Evolutionary conservation across 2,113 vertebrate species (phyloP).

Genomic region (Cebidichthys violaceus): DNA sequence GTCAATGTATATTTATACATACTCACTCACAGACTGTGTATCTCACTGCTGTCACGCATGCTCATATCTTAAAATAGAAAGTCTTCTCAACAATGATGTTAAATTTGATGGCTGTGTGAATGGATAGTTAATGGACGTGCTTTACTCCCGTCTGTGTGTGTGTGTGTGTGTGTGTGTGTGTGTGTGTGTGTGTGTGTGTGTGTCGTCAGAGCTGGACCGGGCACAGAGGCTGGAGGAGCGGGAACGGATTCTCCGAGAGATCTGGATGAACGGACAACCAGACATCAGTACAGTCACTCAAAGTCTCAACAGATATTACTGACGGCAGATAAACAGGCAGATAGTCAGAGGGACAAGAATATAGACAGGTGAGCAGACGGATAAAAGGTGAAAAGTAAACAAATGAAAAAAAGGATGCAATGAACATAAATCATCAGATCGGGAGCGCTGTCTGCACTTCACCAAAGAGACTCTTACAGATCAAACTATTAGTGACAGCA

Average conservation of each 20-base stretch:
- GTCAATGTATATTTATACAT: background rate
- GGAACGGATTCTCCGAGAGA: slow-evolving; percentile 91
- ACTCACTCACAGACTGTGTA: background rate
- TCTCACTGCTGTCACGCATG: background rate
- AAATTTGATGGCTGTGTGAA: slow-evolving; percentile 30
- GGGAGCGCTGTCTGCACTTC: slow-evolving; percentile 4
- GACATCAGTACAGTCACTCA: slow-evolving; percentile 89
- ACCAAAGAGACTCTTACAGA: slow-evolving; percentile 34
- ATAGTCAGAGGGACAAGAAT: background rate
- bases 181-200: slow-evolving; percentile 27
- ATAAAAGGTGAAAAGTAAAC: background rate
- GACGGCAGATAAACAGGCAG: slow-evolving; percentile 37
- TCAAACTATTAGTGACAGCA: slow-evolving; percentile 17
- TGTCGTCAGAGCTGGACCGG: slow-evolving; percentile 85
- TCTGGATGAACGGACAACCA: slow-evolving; percentile 94
- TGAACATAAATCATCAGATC: background rate
- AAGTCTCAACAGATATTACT: slow-evolving; percentile 92
- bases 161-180: slow-evolving; percentile 12
- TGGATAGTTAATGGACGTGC: background rate
- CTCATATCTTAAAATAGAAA: slow-evolving; percentile 14
- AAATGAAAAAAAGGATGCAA: background rate
- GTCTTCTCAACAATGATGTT: background rate
- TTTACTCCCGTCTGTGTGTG: slow-evolving; percentile 8
- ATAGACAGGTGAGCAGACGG: background rate
- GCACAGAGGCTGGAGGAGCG: slow-evolving; percentile 90